These are phyloP conservation scores for Beaufortia kweichowensis DNA, from an alignment of 2,113 vertebrate genomes.

Conservation along the genomic window DNA sequence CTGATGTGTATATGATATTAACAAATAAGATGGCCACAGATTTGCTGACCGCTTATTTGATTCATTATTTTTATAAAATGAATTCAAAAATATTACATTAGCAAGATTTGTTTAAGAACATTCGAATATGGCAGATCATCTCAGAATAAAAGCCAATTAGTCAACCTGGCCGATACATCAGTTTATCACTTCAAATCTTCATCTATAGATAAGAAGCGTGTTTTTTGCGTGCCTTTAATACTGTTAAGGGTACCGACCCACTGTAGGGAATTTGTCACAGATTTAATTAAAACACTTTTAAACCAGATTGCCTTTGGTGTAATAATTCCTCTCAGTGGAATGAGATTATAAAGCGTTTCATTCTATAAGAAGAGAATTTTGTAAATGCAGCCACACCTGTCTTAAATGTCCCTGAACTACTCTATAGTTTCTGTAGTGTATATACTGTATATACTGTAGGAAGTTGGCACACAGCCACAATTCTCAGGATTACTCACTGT, in stretches of 20 bases:
- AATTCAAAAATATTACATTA: too few species aligned
- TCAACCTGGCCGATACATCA: too few species aligned
- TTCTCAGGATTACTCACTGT: constrained; percentile 65
- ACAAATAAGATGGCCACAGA: too few species aligned
- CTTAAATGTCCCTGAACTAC: too few species aligned
- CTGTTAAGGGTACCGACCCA: constrained; percentile 17
- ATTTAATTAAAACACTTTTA: not conserved
- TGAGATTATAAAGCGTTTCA: not conserved
- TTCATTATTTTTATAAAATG: too few species aligned
- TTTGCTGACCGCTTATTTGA: too few species aligned
- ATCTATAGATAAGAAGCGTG: constrained; percentile 12
- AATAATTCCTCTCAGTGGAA: not conserved
- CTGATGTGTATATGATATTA: too few species aligned
- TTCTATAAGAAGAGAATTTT: not conserved
- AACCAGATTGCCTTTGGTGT: not conserved
- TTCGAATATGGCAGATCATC: too few species aligned
- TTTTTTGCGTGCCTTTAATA: not conserved
- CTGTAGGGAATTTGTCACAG: not conserved
- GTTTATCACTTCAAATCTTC: too few species aligned
- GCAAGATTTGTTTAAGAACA: too few species aligned
- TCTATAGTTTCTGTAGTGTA: not conserved
- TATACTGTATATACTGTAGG: not conserved
- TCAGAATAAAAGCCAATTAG: too few species aligned
- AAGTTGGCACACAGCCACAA: not conserved
- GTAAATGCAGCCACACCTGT: not conserved